Evolutionary conservation across 2,113 vertebrate species (phyloP).

Genomic region (Myrmophylax atrothorax): DNA sequence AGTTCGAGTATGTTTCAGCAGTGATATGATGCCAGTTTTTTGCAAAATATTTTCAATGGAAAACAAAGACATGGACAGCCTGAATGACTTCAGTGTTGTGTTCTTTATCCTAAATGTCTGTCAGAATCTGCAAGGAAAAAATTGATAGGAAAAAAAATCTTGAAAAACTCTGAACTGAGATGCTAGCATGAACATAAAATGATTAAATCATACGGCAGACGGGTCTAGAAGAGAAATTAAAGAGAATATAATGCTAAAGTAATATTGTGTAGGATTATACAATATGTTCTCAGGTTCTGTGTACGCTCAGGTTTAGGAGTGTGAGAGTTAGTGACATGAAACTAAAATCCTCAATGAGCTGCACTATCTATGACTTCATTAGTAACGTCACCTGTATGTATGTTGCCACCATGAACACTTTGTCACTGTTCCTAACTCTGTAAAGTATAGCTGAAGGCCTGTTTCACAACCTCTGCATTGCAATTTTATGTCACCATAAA

Average conservation of each 20-base stretch:
- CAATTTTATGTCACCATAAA: not conserved
- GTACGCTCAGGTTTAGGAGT: not conserved
- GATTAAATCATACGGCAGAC: not conserved
- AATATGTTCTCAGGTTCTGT: not conserved
- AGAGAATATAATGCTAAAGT: not conserved
- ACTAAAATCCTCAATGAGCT: not conserved
- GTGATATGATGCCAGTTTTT: not conserved
- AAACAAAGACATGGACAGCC: not conserved
- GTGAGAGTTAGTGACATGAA: not conserved
- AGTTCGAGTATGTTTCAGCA: not conserved
- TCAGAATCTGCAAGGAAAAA: not conserved
- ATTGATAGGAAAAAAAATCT: not conserved
- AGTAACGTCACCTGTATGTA: not conserved
- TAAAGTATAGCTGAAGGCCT: not conserved
- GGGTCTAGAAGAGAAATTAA: not conserved
- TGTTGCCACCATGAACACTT: not conserved
- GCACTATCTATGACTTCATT: not conserved
- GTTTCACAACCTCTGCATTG: not conserved
- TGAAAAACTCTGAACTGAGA: not conserved
- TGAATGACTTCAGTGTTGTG: not conserved
- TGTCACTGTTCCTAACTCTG: not conserved
- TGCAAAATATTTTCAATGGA: not conserved
- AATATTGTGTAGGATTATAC: not conserved
- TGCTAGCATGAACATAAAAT: not conserved
- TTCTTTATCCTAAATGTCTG: not conserved